These are phyloP conservation scores for Arctia plantaginis DNA, from an alignment of 2,888 invertebrate species.

Conservation along the genomic window DNA sequence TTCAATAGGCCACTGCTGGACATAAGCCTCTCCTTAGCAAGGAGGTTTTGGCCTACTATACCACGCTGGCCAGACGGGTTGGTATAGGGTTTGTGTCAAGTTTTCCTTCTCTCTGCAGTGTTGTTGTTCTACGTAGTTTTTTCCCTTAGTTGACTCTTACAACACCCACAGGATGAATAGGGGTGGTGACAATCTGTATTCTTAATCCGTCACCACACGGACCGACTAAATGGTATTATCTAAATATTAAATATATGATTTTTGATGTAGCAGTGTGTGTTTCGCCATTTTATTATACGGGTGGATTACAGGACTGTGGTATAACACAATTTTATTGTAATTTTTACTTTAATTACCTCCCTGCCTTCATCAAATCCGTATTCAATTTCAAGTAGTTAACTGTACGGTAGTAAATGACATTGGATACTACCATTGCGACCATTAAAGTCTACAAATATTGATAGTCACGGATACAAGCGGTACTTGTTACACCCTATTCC, in stretches of 20 bases:
- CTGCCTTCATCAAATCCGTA: background rate
- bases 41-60: too few relatives aligned
- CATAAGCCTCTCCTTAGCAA: too few relatives aligned
- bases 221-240: too few relatives aligned
- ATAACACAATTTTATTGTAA: slow-evolving; percentile 1
- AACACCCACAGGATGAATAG: too few relatives aligned
- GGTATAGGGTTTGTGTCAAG: too few relatives aligned
- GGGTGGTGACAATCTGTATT: too few relatives aligned
- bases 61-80: too few relatives aligned
- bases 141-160: too few relatives aligned
- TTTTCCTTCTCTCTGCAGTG: too few relatives aligned
- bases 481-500: slow-evolving; percentile 33
- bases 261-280: background rate
- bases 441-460: slow-evolving; percentile 36
- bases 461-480: slow-evolving; percentile 39
- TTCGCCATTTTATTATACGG: background rate
- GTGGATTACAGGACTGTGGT: background rate
- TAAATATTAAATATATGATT: background rate
- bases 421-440: slow-evolving; percentile 27
- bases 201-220: too few relatives aligned
- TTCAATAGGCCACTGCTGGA: too few relatives aligned
- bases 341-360: background rate
- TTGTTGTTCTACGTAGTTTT: too few relatives aligned
- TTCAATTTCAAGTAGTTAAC: slow-evolving; percentile 24
- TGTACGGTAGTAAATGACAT: slow-evolving; percentile 38